Evolutionary conservation across 2,888 invertebrate species (phyloP), one percentile per base, ranked within the genome.

Genomic region (Pandemis cinnamomeana): DNA sequence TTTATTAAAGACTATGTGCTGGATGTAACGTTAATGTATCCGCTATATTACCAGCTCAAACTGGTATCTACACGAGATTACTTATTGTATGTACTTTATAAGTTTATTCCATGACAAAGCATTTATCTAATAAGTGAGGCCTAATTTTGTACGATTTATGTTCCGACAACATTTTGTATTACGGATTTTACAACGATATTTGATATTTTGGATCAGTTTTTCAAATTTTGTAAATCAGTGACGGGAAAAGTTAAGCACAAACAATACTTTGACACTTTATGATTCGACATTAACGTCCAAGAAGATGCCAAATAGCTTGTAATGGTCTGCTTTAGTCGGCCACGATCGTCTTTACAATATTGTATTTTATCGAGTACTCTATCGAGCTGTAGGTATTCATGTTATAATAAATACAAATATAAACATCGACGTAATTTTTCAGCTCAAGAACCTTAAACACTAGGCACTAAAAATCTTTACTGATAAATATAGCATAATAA

Each of bases 301-400:
- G 79, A 89, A 89, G 93, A 90, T 94, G 93, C 93, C 93, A 94
- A 94, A 94, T 94, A 93, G 91, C 88, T 89, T 89, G 84, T 91
- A 83, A 85, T 78, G 81, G 82, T 86, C 86, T 82, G 87, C 84
- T 86, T 84, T 82, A 82, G 81, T 80, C 80, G 82, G 80, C 79
- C 81, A 79, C 79, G 78, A 81, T 81, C 81, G 81, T 84, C 81
- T 80, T 77, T 79, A 81, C 71, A 76, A 76, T 81, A 83, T 80
- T 79, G 82, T 85, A 84, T 83, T 85, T 83, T 76, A 73, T 72
- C 82, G 81, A 80, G 80, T 78, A 78, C 80, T 81, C 78, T 81
- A 80, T 79, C 82, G 81, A 81, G 78, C 80, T 85, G 73, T 83
- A 81, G 58, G 58, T 61, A 64, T 81, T 82, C 77, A 79, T 81